Percentiles rank a stretch among this genome's conserved stretches.
Evolutionary conservation across 2,113 vertebrate species (phyloP).

Genomic region (Chinchilla lanigera): DNA sequence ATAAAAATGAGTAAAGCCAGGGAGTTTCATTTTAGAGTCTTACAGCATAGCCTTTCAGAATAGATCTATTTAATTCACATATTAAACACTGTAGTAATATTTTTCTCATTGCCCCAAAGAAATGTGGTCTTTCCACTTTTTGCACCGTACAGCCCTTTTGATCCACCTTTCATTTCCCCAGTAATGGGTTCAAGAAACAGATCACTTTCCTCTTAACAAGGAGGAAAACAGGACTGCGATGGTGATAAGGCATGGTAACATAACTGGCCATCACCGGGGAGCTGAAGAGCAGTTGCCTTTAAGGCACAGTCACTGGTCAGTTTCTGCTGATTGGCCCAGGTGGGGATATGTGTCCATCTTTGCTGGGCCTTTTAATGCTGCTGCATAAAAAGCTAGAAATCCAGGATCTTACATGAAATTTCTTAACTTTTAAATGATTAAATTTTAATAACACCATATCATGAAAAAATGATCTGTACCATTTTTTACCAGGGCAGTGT

Average conservation of each 20-base stretch:
- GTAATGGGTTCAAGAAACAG: background rate
- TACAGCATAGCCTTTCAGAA: slow-evolving; percentile 44
- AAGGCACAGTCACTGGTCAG: background rate
- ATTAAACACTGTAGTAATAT: slow-evolving; percentile 9
- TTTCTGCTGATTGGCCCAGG: background rate
- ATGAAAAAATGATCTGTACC: slow-evolving; percentile 1
- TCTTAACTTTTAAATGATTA: slow-evolving; percentile 47
- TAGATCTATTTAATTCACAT: slow-evolving; percentile 19
- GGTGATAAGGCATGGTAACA: background rate
- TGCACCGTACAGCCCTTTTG: background rate
- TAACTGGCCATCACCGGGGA: background rate
- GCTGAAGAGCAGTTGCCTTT: background rate
- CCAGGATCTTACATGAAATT: slow-evolving; percentile 24
- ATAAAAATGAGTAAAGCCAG: slow-evolving; percentile 58
- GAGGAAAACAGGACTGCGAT: background rate
- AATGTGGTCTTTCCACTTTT: background rate
- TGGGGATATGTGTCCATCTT: background rate
- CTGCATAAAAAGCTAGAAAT: slow-evolving; percentile 43
- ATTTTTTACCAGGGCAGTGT: background rate
- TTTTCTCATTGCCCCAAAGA: slow-evolving; percentile 45
- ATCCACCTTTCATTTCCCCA: slow-evolving; percentile 1
- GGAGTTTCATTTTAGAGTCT: slow-evolving; percentile 30
- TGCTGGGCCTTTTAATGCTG: slow-evolving; percentile 10
- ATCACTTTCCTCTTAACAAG: background rate
- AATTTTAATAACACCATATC: background rate